Conservation (phyloP, 2,113 vertebrate genomes). For the Rhinolophus sinicus region DNA sequence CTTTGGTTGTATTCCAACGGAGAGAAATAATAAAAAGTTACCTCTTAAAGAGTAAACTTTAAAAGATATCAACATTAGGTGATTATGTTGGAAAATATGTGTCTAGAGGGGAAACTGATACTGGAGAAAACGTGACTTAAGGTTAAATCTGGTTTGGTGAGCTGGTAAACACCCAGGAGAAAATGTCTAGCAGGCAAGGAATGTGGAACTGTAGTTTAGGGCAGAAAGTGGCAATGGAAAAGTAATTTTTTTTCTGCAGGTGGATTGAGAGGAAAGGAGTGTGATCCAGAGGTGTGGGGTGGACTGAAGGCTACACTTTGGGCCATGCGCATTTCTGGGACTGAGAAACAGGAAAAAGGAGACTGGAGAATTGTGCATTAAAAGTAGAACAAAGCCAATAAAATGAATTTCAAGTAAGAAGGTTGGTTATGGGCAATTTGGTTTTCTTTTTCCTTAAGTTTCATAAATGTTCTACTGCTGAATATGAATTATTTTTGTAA, state of each 20-base stretch:
- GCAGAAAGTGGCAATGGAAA: conserved; percentile 8
- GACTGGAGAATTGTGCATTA: background rate
- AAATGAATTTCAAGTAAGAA: conserved; percentile 35
- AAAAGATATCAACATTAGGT: background rate
- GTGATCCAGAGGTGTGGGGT: background rate
- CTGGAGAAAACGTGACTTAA: background rate
- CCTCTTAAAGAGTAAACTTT: background rate
- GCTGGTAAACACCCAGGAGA: background rate
- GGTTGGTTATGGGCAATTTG: background rate
- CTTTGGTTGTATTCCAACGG: background rate
- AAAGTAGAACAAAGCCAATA: background rate
- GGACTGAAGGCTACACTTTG: background rate
- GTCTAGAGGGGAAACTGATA: background rate
- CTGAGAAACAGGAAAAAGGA: conserved; percentile 23
- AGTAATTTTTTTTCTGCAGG: background rate
- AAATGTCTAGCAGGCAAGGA: background rate
- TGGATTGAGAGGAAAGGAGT: background rate
- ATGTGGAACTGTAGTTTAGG: conserved; percentile 19
- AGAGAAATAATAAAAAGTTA: conserved; percentile 19
- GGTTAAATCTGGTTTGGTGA: background rate
- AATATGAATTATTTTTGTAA: conserved; percentile 27
- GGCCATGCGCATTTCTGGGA: background rate
- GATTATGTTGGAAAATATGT: conserved; percentile 2
- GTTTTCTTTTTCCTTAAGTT: conserved; percentile 11
- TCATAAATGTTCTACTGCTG: background rate